These are phyloP conservation scores for Oasisia sp. DNA, from an alignment of 2,888 invertebrate species.

Conservation along the genomic window DNA sequence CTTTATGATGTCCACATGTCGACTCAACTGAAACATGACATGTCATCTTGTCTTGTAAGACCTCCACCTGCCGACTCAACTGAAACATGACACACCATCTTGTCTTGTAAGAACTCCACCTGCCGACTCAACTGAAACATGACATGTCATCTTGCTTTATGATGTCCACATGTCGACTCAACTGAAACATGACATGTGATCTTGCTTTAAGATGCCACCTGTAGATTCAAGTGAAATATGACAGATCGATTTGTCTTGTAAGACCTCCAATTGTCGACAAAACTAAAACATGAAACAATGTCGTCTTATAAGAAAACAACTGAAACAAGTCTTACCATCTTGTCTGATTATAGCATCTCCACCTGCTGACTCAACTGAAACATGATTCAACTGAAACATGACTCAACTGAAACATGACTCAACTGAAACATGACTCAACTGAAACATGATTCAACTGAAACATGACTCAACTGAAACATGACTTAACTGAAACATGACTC, in stretches of 20 bases:
- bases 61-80: background rate
- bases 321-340: constrained; percentile 39
- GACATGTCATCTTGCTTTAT: background rate
- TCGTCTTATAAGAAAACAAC: constrained; percentile 69
- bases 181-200: background rate
- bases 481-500: background rate
- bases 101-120: background rate
- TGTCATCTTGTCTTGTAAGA: background rate
- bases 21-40: constrained; percentile 2
- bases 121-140: background rate
- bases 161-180: background rate
- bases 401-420: background rate
- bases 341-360: background rate
- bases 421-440: background rate
- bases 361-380: background rate
- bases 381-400: background rate
- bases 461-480: background rate
- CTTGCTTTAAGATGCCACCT: too few species aligned
- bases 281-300: constrained; percentile 67
- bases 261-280: constrained; percentile 66
- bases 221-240: too few species aligned
- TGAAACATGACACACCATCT: background rate
- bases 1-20: background rate
- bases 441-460: background rate
- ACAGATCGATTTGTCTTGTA: constrained; percentile 31